phyloP scores from a whole-genome alignment of 2,797 vertebrate genomes.

The Alosa sapidissima region DNA sequence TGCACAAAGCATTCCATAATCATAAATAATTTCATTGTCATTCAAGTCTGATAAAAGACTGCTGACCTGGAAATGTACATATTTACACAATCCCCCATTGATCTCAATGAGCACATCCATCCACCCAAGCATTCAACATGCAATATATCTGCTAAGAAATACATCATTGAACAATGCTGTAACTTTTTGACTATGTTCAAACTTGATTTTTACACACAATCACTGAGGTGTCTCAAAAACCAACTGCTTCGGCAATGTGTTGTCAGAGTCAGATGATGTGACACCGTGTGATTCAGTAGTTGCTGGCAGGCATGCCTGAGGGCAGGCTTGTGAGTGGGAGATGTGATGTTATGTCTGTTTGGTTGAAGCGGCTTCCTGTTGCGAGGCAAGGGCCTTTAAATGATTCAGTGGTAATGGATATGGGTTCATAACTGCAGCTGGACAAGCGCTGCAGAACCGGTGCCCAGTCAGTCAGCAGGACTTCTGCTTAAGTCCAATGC shows the following conservation, averaged over 20 bases:
- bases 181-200: neutral
- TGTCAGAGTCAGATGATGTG: neutral
- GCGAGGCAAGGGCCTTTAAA: slow-evolving; percentile 3
- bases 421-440: slow-evolving; percentile 25
- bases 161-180: neutral
- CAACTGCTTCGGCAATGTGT: neutral
- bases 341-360: slow-evolving; percentile 1
- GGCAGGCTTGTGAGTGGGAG: neutral
- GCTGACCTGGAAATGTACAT: neutral
- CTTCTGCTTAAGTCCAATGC: neutral
- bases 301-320: neutral
- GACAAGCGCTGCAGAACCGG: neutral
- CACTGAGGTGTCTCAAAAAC: neutral
- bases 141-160: neutral
- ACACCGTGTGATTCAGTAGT: neutral
- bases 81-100: slow-evolving; percentile 11
- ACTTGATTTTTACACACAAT: neutral
- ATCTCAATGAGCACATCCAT: neutral
- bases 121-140: neutral
- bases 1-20: slow-evolving; percentile 33
- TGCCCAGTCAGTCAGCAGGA: neutral
- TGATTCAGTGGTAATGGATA: slow-evolving; percentile 39
- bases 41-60: slow-evolving; percentile 4
- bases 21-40: slow-evolving; percentile 30
- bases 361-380: slow-evolving; percentile 10